phyloP scores from a whole-genome alignment of 2,888 invertebrate species.

The Drosophila tripunctata region DNA sequence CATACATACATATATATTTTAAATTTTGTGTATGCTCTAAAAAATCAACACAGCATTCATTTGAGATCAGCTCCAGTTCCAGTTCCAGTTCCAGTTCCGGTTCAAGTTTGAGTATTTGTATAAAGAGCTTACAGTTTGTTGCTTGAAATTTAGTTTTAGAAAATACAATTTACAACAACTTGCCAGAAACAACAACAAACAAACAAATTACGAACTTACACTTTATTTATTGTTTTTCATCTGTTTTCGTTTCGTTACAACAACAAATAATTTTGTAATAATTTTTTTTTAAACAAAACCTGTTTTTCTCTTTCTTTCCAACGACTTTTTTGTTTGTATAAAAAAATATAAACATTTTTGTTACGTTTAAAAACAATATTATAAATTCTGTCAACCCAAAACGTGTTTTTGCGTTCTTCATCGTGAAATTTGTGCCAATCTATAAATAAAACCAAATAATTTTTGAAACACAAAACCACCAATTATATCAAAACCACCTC shows the following conservation, averaged over 20 bases:
- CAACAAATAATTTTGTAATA: constrained; percentile 56
- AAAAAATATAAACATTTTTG: constrained; percentile 62
- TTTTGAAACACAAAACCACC: constrained; percentile 73
- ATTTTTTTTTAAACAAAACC: constrained; percentile 73
- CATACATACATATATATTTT: constrained; percentile 17
- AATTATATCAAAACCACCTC: constrained; percentile 70
- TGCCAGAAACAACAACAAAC: constrained; percentile 67
- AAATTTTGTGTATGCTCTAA: constrained; percentile 35
- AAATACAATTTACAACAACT: constrained; percentile 44
- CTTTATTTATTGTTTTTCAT: constrained; percentile 62
- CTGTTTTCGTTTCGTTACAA: constrained; percentile 64
- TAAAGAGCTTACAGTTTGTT: constrained; percentile 66
- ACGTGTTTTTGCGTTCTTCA: constrained; percentile 65
- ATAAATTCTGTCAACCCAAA: constrained; percentile 57
- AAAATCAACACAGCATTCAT: constrained; percentile 48
- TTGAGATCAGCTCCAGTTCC: constrained; percentile 40
- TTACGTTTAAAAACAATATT: constrained; percentile 53
- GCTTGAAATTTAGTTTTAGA: constrained; percentile 73
- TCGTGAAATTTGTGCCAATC: constrained; percentile 66
- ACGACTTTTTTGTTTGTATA: constrained; percentile 70
- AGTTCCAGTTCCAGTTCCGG: constrained; percentile 32
- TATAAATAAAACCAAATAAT: constrained; percentile 63
- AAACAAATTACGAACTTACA: constrained; percentile 76
- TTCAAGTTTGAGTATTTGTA: constrained; percentile 54
- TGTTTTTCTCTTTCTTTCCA: constrained; percentile 80